A percentile compares a stretch with the other conserved stretches of the same genome.
Evolutionary conservation across 2,797 vertebrate species (phyloP).

Genomic region (Anomalospiza imberbis): DNA sequence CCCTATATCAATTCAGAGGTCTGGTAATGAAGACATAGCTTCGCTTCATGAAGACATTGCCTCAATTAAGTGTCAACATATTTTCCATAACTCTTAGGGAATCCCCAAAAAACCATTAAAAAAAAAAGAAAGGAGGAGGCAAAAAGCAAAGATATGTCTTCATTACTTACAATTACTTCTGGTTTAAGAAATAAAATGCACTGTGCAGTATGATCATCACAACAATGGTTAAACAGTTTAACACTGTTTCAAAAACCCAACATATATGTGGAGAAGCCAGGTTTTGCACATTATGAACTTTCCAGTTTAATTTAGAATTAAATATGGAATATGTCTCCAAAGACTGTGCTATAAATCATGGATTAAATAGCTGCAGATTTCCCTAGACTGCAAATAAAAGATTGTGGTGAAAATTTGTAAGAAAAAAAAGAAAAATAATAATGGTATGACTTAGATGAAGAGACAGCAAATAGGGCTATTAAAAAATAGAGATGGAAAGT

Average conservation of each 20-base stretch:
- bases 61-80: neutral
- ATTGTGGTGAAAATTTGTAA: neutral
- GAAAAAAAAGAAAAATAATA: neutral
- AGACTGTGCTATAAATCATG: neutral
- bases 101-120: neutral
- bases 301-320: constrained; percentile 1
- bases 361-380: neutral
- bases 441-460: neutral
- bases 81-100: neutral
- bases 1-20: neutral
- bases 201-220: neutral
- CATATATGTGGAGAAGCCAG: neutral
- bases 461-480: neutral
- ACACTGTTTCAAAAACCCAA: neutral
- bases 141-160: neutral
- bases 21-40: neutral
- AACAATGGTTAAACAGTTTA: neutral
- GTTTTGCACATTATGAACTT: neutral
- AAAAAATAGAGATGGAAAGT: neutral
- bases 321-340: neutral
- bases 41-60: neutral
- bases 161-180: neutral
- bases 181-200: neutral
- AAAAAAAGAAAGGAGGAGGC: neutral
- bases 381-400: neutral